Evolutionary conservation across 2,888 invertebrate species (phyloP).

Genomic region (Pteria penguin): DNA sequence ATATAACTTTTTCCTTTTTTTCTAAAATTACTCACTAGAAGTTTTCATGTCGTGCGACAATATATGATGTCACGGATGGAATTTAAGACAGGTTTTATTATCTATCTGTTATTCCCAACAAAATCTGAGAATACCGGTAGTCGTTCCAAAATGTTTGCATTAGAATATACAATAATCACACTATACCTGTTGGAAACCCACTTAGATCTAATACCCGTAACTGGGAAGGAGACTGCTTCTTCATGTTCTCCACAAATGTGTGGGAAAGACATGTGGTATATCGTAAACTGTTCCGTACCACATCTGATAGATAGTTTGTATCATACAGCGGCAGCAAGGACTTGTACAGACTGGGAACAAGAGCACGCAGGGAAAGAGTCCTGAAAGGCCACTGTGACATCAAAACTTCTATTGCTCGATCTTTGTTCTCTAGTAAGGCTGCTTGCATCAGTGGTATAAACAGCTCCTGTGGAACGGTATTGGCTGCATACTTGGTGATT

Average conservation of each 20-base stretch:
- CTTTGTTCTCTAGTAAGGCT: slow-evolving; percentile 68
- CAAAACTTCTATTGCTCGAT: slow-evolving; percentile 72
- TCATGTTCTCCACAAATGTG: slow-evolving; percentile 74
- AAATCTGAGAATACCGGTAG: no score
- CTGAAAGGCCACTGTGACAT: slow-evolving; percentile 71
- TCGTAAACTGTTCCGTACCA: slow-evolving; percentile 69
- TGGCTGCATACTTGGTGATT: slow-evolving; percentile 55
- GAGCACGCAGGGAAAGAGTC: slow-evolving; percentile 64
- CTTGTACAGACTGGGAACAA: slow-evolving; percentile 71
- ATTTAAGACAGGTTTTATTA: no score
- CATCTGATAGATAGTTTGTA: slow-evolving; percentile 59
- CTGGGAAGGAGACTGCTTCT: slow-evolving; percentile 69
- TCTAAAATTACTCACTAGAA: no score
- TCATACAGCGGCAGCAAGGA: slow-evolving; percentile 67
- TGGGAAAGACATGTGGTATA: slow-evolving; percentile 76
- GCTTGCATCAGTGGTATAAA: slow-evolving; percentile 68
- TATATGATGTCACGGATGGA: no score
- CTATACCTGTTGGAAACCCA: slow-evolving; percentile 75
- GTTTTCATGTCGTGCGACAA: no score
- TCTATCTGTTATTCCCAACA: no score
- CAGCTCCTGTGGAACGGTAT: slow-evolving; percentile 63
- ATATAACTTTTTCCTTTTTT: no score
- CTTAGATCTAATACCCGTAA: slow-evolving; percentile 73
- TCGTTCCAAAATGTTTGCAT: not conserved
- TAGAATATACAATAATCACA: not conserved